phyloP scores from a whole-genome alignment of 2,888 invertebrate genomes.

The Agrenia bidenticulata region DNA sequence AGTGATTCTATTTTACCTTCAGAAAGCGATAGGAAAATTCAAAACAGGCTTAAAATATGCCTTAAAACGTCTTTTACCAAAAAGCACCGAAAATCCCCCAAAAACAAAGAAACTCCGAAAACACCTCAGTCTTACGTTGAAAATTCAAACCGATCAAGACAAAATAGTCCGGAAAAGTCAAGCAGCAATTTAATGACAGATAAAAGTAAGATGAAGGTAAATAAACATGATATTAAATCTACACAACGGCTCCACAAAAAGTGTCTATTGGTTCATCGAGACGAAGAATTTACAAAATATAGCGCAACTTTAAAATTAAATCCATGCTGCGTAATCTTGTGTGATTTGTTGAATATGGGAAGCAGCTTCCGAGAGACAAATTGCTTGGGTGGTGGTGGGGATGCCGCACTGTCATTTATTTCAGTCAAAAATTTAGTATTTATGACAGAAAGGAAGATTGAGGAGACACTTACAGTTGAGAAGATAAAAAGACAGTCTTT shows the following conservation, averaged over 20 bases:
- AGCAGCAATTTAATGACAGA: too few relatives aligned
- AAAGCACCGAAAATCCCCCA: background rate
- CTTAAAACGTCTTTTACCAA: background rate
- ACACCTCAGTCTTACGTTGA: too few relatives aligned
- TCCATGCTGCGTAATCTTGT: conserved; percentile 20
- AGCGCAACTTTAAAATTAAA: conserved; percentile 1
- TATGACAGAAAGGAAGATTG: background rate
- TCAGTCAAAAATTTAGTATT: background rate
- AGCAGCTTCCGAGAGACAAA: background rate
- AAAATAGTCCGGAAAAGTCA: background rate
- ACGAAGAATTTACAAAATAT: background rate
- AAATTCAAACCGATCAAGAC: too few relatives aligned
- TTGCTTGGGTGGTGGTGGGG: background rate
- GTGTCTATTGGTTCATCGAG: background rate
- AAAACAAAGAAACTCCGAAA: background rate
- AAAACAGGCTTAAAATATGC: conserved; percentile 10
- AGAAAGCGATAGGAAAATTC: too few relatives aligned
- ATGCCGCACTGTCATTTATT: background rate
- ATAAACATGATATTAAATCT: background rate
- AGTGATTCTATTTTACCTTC: too few relatives aligned
- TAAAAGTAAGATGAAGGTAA: too few relatives aligned
- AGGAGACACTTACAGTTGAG: conserved; percentile 1
- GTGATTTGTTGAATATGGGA: conserved; percentile 18
- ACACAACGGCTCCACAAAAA: background rate
- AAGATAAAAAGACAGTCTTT: background rate